A percentile compares a stretch with the other conserved stretches of the same genome.
These are phyloP conservation scores for Eumacrocentrus americanus DNA, from an alignment of 2,888 invertebrate species.

Conservation along the genomic window DNA sequence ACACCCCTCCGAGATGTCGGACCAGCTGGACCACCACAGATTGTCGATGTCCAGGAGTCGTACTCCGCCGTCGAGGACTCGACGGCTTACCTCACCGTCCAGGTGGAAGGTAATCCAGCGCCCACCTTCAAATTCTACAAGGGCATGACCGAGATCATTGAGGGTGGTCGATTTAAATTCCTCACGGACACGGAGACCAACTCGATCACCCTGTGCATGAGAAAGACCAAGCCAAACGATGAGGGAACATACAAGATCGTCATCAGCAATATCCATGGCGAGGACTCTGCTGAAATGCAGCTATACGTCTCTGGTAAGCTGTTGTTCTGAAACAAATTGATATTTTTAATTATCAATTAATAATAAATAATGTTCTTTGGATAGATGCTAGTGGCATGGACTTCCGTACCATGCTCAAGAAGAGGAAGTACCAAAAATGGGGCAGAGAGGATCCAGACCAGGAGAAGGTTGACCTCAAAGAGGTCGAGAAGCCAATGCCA, in stretches of 20 bases:
- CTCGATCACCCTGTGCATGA: conserved; percentile 90
- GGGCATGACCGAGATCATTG: conserved; percentile 90
- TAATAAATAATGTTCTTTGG: no score
- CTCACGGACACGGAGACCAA: conserved; percentile 93
- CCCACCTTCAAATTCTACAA: conserved; percentile 96
- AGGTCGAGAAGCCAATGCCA: conserved; percentile 85
- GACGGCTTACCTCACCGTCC: conserved; percentile 90
- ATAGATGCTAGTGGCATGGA: conserved; percentile 98
- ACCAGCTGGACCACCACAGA: conserved; percentile 83
- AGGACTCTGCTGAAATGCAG: conserved; percentile 94
- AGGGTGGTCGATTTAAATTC: conserved; percentile 94
- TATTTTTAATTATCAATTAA: no score
- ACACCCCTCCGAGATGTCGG: conserved; percentile 85
- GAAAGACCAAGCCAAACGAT: conserved; percentile 95
- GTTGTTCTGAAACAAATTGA: no score
- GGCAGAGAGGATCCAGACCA: conserved; percentile 88
- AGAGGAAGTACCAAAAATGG: conserved; percentile 95
- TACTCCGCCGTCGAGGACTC: conserved; percentile 96
- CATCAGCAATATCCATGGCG: conserved; percentile 91
- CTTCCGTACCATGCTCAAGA: conserved; percentile 97
- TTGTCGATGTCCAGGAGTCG: conserved; percentile 92
- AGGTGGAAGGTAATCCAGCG: conserved; percentile 92
- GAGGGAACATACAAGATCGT: conserved; percentile 95
- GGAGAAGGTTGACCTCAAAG: conserved; percentile 93
- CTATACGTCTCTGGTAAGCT: conserved; percentile 92